Evolutionary conservation across 2,888 invertebrate genomes (phyloP), one percentile per base, ranked within the genome.

Genomic region (Ophion obscuratus): DNA sequence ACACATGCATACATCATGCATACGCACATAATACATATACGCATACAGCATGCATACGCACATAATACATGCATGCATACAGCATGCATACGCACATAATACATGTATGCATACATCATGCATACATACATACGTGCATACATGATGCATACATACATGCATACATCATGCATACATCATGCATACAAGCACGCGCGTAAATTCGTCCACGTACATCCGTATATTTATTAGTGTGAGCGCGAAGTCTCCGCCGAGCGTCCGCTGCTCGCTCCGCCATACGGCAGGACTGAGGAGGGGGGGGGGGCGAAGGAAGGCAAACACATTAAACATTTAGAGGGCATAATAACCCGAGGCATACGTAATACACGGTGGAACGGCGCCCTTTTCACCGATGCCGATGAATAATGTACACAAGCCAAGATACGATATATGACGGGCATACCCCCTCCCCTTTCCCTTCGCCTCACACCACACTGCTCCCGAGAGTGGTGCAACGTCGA

Each of bases 311-410:
- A 94, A 94, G 92, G 93, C 94, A 94, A 94, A 94, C 94, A 94
- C 94, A 94, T 94, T 94, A 94, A 93, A 94, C 93, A 94, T 94
- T 94, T 93, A 93, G 92, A 93, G 93, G 92, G 92, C 93, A 93
- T 94, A 94, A 94, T 93, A 94, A 94, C 93, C 93, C 92, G 92
- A 91, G 92, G 93, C 92, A 93, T 92, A 92, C 93, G 93, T 93
- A 93, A 93, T 92, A 92, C 91, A 81, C 91, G 91, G 68, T 68
- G 74, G 83, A 80, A 92, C 90, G 91, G 92, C 92, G 92, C 93
- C 92, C 93, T 93, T 92, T 92, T 92, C 92, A 91, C 91, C 91
- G 93, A 92, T 92, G 92, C 90, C 91, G 90, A 92, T 93, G 92
- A 93, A 94, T 93, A 93, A 93, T 93, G 92, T 92, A 93, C 92